Percentiles rank a stretch among this genome's conserved stretches.
Conservation (phyloP, 2,797 vertebrate species). For the Lagorchestes hirsutus region DNA sequence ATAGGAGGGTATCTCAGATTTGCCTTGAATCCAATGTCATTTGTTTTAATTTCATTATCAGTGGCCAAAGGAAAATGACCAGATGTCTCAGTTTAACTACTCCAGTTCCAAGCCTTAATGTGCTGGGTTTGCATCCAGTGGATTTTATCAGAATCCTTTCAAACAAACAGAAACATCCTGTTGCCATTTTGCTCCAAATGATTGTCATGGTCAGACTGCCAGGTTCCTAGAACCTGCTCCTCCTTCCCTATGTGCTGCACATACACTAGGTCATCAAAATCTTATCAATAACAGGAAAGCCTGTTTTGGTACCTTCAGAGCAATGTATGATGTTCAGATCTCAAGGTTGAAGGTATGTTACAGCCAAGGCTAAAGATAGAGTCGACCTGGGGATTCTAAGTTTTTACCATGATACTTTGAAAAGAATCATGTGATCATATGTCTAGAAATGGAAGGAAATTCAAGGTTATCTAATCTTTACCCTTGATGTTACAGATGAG, state of each 20-base stretch:
- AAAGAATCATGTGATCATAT: neutral
- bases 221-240: conserved; percentile 53
- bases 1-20: conserved; percentile 27
- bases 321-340: conserved; percentile 74
- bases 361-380: conserved; percentile 65
- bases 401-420: neutral
- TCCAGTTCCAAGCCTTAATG: conserved; percentile 71
- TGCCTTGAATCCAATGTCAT: conserved; percentile 52
- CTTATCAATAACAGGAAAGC: conserved; percentile 77
- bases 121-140: conserved; percentile 49
- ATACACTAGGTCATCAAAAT: conserved; percentile 80
- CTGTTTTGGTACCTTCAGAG: conserved; percentile 80
- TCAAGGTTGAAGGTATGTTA: conserved; percentile 80
- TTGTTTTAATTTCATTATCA: conserved; percentile 53
- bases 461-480: neutral
- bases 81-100: conserved; percentile 75
- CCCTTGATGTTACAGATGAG: neutral
- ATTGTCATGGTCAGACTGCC: conserved; percentile 60
- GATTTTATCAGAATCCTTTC: conserved; percentile 51
- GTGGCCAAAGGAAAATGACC: conserved; percentile 65
- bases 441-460: neutral
- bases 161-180: conserved; percentile 38
- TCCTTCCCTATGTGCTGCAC: conserved; percentile 62
- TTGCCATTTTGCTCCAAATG: conserved; percentile 66
- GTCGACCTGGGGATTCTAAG: conserved; percentile 64